phyloP scores from a whole-genome alignment of 2,797 vertebrate genomes.

The Rhadinocentrus ornatus region DNA sequence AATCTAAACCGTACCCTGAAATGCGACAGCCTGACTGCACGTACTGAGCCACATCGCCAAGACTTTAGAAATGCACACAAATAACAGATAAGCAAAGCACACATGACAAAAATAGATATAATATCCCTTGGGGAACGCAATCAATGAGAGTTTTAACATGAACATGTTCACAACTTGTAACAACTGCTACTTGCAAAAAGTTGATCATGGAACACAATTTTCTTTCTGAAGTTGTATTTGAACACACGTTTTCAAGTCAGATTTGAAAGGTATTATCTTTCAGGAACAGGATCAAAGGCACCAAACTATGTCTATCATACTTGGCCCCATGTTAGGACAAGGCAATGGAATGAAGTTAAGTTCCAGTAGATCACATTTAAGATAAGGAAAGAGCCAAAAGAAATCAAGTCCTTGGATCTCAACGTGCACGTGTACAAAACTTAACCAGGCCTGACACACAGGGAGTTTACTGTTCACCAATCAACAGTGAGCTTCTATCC shows the following conservation, averaged over 20 bases:
- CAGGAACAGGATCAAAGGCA: constrained; percentile 50
- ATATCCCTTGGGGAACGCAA: constrained; percentile 67
- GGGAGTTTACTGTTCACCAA: constrained; percentile 37
- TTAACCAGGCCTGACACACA: constrained; percentile 18
- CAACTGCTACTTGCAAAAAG: constrained; percentile 40
- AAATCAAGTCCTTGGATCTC: constrained; percentile 26
- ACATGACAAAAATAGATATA: constrained; percentile 60
- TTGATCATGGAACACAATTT: constrained; percentile 10
- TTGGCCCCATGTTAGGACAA: constrained; percentile 55
- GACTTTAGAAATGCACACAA: constrained; percentile 64
- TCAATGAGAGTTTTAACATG: constrained; percentile 48
- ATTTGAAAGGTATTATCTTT: constrained; percentile 44
- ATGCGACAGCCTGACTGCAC: constrained; percentile 88
- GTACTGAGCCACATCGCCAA: constrained; percentile 58
- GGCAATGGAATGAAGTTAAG: constrained; percentile 53
- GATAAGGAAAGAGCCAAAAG: constrained; percentile 42
- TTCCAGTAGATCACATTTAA: constrained; percentile 50
- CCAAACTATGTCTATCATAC: constrained; percentile 36
- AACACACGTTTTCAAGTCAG: constrained; percentile 36
- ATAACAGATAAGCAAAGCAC: constrained; percentile 69
- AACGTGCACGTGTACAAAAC: constrained; percentile 35
- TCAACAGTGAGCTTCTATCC: constrained; percentile 58
- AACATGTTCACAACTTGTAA: constrained; percentile 48
- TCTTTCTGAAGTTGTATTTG: constrained; percentile 20
- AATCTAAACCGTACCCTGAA: constrained; percentile 98